Conservation (phyloP, 2,797 vertebrate species). For the Rhinatrema bivittatum region DNA sequence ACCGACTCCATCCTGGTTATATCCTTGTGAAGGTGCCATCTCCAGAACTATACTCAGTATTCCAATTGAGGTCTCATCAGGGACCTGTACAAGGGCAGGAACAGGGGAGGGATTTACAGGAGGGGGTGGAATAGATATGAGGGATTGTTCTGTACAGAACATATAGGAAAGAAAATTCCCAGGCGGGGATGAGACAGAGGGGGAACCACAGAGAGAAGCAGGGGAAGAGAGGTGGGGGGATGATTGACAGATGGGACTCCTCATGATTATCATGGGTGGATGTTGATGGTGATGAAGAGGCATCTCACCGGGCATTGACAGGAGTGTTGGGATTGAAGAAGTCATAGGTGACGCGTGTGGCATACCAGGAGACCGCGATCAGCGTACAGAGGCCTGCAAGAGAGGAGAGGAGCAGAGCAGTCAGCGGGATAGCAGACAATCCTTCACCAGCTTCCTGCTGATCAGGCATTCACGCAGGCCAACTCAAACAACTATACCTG, state of each 20-base stretch:
- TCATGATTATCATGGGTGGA: neutral
- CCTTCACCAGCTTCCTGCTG: no score
- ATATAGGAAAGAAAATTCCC: neutral
- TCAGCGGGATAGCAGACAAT: no score
- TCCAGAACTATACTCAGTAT: no score
- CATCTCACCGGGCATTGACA: conserved; percentile 76
- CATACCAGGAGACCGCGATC: conserved; percentile 89
- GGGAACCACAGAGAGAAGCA: neutral
- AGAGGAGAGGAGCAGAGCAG: neutral
- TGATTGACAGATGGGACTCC: neutral
- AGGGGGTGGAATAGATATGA: no score
- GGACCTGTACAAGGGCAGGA: no score
- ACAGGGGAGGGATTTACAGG: no score
- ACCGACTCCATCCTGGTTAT: no score
- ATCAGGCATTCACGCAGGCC: no score
- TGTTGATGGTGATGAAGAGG: neutral
- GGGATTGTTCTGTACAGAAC: neutral
- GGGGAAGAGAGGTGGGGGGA: no score
- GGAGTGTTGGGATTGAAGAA: conserved; percentile 93
- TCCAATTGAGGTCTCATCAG: no score
- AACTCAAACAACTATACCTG: no score
- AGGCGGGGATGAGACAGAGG: neutral
- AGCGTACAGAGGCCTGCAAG: conserved; percentile 78
- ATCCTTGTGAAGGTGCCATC: no score
- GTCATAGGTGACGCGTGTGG: conserved; percentile 83